Base-by-base conservation (phyloP, 1,140 invertebrate species). In the Drosophila nikananu region DNA sequence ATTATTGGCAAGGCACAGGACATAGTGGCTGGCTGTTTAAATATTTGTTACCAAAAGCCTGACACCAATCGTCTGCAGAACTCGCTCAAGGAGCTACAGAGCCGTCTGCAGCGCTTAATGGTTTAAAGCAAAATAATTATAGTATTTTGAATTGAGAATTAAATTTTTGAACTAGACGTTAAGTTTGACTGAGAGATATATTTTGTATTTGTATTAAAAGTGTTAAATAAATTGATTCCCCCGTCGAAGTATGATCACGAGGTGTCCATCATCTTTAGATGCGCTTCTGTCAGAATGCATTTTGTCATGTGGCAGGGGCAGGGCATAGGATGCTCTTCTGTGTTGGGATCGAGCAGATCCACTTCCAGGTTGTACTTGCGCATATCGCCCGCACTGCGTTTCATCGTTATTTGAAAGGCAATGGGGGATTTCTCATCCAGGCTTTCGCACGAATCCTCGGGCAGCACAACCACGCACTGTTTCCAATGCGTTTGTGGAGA, bases 401-500 rank as follows among this genome's bases (percentile, higher is more conserved):
- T 93, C 89, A 97, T 94, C 27, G 92, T 86, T 41, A 97, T 90
- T 84, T 96, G 94, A 93, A 95, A 97, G 21, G 96, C 95, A 19
- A 97, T 94, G 7, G 96, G 95, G 76, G 95, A 94, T 1, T 93
- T 94, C 80, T 94, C 90, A 65, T 95, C 95, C 0, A 95, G 92
- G 41, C 91, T 73, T 71, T 94, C 92, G 55, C 87, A 91, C 37
- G 90, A 76, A 55, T 94, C 94, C 59, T 94, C 91, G 12, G 95
- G 95, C 39, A 96, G 81, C 4, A 95, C 94, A 92, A 99, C 98
- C 10, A 99, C 95, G 2, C 98, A 99, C 93, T 99, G 99, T 93
- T 99, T 99, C 99, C 99, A 99, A 94, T 99, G 98, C 10, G 98
- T 99, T 55, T 95, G 94, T 72, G 94, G 94, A 83, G 95, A 95